Conservation (phyloP, 2,113 vertebrate genomes). For the Leucopternis melanops region DNA sequence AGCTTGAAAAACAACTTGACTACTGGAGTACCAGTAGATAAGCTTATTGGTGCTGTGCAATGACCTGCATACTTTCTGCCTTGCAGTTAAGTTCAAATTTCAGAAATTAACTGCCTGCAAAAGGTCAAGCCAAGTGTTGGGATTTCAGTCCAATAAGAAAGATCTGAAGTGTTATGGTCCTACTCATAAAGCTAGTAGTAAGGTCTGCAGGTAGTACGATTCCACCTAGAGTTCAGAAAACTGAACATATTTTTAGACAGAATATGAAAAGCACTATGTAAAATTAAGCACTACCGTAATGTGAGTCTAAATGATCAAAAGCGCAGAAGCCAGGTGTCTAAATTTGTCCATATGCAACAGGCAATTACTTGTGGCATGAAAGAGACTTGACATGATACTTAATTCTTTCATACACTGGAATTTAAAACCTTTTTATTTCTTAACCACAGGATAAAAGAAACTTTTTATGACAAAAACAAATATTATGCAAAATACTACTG, state of each 20-base stretch:
- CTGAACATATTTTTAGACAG: neutral
- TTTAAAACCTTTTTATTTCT: neutral
- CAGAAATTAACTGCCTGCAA: neutral
- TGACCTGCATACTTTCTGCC: neutral
- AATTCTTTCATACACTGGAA: neutral
- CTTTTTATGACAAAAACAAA: neutral
- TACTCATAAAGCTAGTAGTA: neutral
- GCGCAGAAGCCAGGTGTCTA: neutral
- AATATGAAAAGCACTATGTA: neutral
- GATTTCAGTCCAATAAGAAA: neutral
- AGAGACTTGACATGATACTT: neutral
- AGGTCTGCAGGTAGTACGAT: neutral
- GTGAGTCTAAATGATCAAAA: neutral
- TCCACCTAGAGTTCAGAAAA: too few species aligned
- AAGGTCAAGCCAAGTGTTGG: neutral
- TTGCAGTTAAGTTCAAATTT: neutral
- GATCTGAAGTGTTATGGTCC: neutral
- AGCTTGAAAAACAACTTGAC: neutral
- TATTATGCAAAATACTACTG: neutral
- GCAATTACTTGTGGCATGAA: neutral
- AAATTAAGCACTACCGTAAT: neutral
- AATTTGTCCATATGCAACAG: neutral
- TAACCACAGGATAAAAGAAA: slow-evolving; percentile 3
- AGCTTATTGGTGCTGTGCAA: neutral
- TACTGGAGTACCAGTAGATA: neutral